These are phyloP conservation scores for Cheirogaleus medius DNA, from an alignment of 2,113 vertebrate species.

Conservation along the genomic window DNA sequence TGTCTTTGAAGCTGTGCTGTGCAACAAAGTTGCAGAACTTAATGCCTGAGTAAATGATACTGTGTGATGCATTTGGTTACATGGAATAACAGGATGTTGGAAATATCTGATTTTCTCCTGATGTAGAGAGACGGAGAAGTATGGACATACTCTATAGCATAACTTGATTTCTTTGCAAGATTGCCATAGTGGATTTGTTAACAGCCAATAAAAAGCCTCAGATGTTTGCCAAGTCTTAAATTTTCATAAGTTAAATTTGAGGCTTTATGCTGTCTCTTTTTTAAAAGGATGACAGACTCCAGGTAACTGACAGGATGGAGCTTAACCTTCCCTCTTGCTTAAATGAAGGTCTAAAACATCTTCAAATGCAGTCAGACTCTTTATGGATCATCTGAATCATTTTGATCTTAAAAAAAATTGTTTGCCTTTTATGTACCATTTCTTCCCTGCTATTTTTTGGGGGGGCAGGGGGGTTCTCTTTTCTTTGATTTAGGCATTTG, in stretches of 20 bases:
- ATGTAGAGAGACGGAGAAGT: neutral
- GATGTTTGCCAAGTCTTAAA: neutral
- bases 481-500: neutral
- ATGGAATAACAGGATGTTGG: neutral
- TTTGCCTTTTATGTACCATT: slow-evolving; percentile 18
- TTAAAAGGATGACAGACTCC: slow-evolving; percentile 10
- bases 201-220: neutral
- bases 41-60: neutral
- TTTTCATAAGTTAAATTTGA: slow-evolving; percentile 42
- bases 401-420: neutral
- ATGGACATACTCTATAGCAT: neutral
- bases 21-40: slow-evolving; percentile 36
- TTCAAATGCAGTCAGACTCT: neutral
- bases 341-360: neutral
- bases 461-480: neutral
- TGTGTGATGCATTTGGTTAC: neutral
- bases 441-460: neutral
- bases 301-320: slow-evolving; percentile 32
- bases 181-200: neutral
- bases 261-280: neutral
- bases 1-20: slow-evolving; percentile 14
- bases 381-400: neutral
- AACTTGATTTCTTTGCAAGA: slow-evolving; percentile 18
- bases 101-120: neutral
- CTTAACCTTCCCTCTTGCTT: neutral